Base-by-base conservation (phyloP, 2,113 vertebrate genomes). In the Merops nubicus region DNA sequence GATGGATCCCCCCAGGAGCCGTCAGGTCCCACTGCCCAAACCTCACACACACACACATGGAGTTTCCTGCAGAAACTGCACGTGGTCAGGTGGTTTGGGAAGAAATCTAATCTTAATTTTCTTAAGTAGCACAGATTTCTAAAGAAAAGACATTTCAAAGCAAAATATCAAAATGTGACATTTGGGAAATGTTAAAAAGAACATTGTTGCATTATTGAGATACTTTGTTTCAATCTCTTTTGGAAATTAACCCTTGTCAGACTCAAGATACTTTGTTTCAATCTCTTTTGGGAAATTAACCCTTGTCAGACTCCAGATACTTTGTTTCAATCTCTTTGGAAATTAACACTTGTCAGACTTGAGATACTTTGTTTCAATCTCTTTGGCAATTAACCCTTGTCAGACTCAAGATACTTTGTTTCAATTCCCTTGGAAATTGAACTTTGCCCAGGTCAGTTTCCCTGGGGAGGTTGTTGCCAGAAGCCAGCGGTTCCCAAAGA, bases 181-280 rank as follows among this genome's bases (percentile, higher is more conserved):
- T 96, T 97, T 96, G 89, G 93, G 65, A 96, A 96, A 96, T 89
- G 94, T 87, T 94, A 94, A 85, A 42, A 91, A 57, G 87, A 83
- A 42, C 85, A 50, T 57, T 63, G 89, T 15, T 91, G 70, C 19
- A 2, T 53, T 72, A 88, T 68, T 62, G 91, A 91, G 93, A 51
- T 29, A 19, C 82, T 94, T 95, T 68, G 25, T 91, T 96, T 95
- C 93, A 82, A 90, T 95, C 85, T 73, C 40, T 59, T 36, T 65
- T 6, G 21, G 16, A 40, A 91, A 90, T 53, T 40, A 87, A 34
- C 25, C 45, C 26, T 34, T n/a, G 31, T 43, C 42, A 25, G 23
- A 28, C 14, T 26, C 29, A 26, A 56, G 53, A 20, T 56, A 56
- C 53, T 56, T 56, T 56, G 53, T 33, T 56, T 56, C 53, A 56